Conservation (phyloP, 2,113 vertebrate genomes). For the Siphamia tubifer region DNA sequence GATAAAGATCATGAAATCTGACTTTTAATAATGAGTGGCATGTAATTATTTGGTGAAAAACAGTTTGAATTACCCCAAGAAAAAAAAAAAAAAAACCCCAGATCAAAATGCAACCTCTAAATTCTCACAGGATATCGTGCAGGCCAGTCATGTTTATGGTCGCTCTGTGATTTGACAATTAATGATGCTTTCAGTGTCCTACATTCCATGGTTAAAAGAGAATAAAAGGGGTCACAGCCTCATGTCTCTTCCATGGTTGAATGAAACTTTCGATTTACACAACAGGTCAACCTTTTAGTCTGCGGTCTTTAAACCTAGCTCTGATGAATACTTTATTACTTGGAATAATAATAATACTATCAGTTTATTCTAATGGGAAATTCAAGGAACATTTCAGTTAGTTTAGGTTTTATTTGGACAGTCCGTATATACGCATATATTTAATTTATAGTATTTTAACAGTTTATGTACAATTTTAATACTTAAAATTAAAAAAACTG, state of each 20-base stretch:
- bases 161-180: constrained; percentile 27
- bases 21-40: too few relatives aligned
- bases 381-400: too few relatives aligned
- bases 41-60: too few relatives aligned
- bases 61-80: not conserved
- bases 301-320: not conserved
- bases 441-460: too few relatives aligned
- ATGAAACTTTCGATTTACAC: constrained; percentile 31
- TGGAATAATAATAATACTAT: not conserved
- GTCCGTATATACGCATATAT: too few relatives aligned
- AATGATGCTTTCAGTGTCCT: constrained; percentile 11
- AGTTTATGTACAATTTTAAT: too few relatives aligned
- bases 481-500: too few relatives aligned
- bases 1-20: too few relatives aligned
- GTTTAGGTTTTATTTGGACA: too few relatives aligned
- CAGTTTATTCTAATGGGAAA: too few relatives aligned
- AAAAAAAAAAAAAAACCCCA: too few relatives aligned
- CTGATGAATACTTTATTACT: not conserved
- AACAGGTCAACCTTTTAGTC: not conserved
- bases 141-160: constrained; percentile 2
- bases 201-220: constrained; percentile 14
- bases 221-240: constrained; percentile 18
- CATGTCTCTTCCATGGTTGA: constrained; percentile 9
- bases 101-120: too few relatives aligned
- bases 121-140: not conserved